Percentiles rank a stretch among this genome's conserved stretches.
Conservation (phyloP, 2,888 invertebrate species). For the Rhopalosiphum nymphaeae region DNA sequence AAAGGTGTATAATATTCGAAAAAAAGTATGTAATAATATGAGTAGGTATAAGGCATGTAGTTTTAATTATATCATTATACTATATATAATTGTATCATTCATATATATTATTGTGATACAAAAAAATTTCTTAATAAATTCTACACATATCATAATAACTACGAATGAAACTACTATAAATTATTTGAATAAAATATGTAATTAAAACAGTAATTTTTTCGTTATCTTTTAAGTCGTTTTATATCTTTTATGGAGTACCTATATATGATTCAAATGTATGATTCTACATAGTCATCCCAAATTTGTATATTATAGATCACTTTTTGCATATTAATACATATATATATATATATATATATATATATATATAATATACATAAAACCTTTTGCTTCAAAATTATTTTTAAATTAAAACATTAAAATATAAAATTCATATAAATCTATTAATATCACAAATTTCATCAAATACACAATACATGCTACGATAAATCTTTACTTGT, state of each 20-base stretch:
- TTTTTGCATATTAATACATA: background rate
- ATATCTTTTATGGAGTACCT: background rate
- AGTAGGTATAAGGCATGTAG: background rate
- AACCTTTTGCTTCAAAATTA: background rate
- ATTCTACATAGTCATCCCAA: background rate
- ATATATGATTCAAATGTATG: background rate
- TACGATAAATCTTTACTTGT: background rate
- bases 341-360: background rate
- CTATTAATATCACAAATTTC: background rate
- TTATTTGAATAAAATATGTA: background rate
- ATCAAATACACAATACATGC: background rate
- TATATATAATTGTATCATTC: no score
- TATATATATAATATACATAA: background rate
- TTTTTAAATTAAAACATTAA: background rate
- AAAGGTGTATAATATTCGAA: conserved; percentile 17
- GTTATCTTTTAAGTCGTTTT: background rate
- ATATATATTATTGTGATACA: background rate
- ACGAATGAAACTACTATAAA: background rate
- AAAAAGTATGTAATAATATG: background rate
- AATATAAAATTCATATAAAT: background rate
- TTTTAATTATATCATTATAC: no score
- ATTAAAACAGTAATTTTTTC: background rate
- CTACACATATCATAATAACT: background rate
- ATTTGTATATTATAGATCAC: background rate
- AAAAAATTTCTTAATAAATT: background rate